Evolutionary conservation across 2,888 invertebrate genomes (phyloP).

Genomic region (Leptogaster cylindrica): DNA sequence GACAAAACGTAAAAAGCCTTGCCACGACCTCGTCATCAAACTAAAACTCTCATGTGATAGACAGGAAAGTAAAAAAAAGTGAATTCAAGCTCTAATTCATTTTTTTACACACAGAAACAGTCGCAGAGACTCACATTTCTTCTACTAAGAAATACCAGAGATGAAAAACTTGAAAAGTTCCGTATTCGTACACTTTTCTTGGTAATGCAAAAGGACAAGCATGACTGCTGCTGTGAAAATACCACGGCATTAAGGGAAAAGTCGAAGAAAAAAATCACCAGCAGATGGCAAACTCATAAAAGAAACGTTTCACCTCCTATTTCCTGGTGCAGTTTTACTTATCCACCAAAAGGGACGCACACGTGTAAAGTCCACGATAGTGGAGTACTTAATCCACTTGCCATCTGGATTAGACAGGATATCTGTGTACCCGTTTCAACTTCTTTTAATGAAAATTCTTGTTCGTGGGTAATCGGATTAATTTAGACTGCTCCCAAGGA

Average conservation of each 20-base stretch:
- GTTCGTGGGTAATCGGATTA: constrained; percentile 24
- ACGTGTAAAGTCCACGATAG: constrained; percentile 2
- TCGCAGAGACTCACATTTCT: too few relatives aligned
- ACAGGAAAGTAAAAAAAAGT: too few relatives aligned
- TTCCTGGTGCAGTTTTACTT: constrained; percentile 16
- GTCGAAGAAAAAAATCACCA: neutral
- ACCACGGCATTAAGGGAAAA: constrained; percentile 5
- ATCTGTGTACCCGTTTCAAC: neutral
- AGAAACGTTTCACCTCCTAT: constrained; percentile 18
- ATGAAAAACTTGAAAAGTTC: constrained; percentile 24
- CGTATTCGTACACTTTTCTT: constrained; percentile 14
- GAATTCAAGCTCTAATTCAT: too few relatives aligned
- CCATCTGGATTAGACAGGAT: constrained; percentile 7
- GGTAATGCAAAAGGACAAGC: constrained; percentile 26
- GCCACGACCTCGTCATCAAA: too few relatives aligned
- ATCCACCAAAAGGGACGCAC: neutral
- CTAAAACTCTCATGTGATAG: too few relatives aligned
- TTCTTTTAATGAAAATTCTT: constrained; percentile 18
- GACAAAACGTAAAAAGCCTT: too few relatives aligned
- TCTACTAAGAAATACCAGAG: constrained; percentile 26
- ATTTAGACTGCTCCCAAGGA: constrained; percentile 1
- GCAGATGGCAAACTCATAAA: constrained; percentile 9
- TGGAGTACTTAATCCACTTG: neutral
- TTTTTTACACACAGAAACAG: too few relatives aligned
- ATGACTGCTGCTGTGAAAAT: constrained; percentile 21